Evolutionary conservation across 2,113 vertebrate species (phyloP).

Genomic region (Urocynchramus pylzowi): DNA sequence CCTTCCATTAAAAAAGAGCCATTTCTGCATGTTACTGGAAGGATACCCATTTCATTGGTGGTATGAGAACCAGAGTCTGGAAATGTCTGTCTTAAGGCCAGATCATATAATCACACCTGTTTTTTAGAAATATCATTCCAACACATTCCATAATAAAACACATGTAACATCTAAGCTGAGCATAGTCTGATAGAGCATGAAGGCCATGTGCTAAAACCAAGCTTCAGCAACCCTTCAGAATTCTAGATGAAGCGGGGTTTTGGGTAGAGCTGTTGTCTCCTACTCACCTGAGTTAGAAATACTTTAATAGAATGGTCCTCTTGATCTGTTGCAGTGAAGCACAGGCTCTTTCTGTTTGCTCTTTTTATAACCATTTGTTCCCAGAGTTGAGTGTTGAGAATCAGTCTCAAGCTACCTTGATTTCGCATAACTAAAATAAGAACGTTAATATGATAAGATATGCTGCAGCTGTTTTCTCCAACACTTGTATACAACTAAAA

Average conservation of each 20-base stretch:
- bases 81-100: background rate
- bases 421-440: constrained; percentile 81
- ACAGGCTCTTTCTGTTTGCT: constrained; percentile 73
- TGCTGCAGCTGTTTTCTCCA: background rate
- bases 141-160: background rate
- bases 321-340: constrained; percentile 79
- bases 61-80: background rate
- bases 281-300: constrained; percentile 80
- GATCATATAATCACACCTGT: background rate
- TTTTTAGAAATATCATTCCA: background rate
- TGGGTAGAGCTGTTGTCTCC: background rate
- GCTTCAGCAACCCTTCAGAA: background rate
- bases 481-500: background rate
- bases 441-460: background rate
- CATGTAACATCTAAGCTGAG: background rate
- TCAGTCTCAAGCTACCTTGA: constrained; percentile 81
- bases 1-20: background rate
- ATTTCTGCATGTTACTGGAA: background rate
- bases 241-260: background rate
- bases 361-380: constrained; percentile 77
- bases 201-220: background rate
- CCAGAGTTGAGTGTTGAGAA: constrained; percentile 84
- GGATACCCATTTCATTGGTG: background rate
- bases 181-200: background rate
- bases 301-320: constrained; percentile 73